These are phyloP conservation scores for Tinea trinotella DNA, from an alignment of 2,888 invertebrate species.

Conservation along the genomic window DNA sequence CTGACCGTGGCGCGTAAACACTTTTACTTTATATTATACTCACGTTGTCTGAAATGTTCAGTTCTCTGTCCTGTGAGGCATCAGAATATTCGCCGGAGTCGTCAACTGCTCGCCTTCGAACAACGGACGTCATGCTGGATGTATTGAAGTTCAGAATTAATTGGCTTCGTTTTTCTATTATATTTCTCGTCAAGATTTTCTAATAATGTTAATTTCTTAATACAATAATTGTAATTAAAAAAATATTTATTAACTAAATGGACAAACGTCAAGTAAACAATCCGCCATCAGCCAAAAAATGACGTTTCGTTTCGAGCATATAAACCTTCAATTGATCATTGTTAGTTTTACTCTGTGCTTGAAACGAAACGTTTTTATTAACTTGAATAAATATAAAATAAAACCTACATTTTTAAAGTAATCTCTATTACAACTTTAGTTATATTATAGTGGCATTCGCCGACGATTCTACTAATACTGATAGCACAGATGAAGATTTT, in stretches of 20 bases:
- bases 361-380: no score
- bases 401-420: no score
- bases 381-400: no score
- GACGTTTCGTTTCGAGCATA: conserved; percentile 38
- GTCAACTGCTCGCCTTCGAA: conserved; percentile 48
- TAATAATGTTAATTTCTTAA: neutral
- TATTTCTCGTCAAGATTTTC: neutral
- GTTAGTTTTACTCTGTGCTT: no score
- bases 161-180: neutral
- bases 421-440: no score
- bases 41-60: conserved; percentile 57
- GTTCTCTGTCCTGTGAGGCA: conserved; percentile 62
- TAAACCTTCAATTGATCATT: no score
- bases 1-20: neutral
- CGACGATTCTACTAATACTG: no score
- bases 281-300: conserved; percentile 55
- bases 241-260: conserved; percentile 28
- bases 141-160: neutral
- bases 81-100: conserved; percentile 67
- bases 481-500: no score
- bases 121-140: conserved; percentile 62
- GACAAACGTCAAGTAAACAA: conserved; percentile 65
- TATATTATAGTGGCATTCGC: no score
- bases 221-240: conserved; percentile 30
- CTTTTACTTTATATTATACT: conserved; percentile 32